phyloP scores from a whole-genome alignment of 2,797 vertebrate genomes.

The Coccyzus lansbergi region DNA sequence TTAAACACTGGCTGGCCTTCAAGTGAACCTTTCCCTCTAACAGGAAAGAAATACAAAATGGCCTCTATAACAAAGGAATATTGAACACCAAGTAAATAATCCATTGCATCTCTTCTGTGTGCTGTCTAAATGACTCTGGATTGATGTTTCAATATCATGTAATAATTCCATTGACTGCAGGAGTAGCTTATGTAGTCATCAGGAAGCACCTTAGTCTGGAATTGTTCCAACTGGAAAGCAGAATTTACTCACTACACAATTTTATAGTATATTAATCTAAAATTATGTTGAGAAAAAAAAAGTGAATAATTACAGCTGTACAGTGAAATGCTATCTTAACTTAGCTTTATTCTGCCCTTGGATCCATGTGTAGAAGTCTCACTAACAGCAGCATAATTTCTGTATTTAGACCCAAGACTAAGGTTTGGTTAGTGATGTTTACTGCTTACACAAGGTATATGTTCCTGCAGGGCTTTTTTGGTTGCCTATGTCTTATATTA shows the following conservation, averaged over 20 bases:
- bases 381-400: background rate
- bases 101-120: background rate
- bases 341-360: background rate
- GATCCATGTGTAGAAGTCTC: background rate
- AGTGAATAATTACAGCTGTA: background rate
- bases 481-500: background rate
- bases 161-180: background rate
- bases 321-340: background rate
- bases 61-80: background rate
- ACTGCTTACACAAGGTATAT: background rate
- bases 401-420: background rate
- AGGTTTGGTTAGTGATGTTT: background rate
- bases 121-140: background rate
- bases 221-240: background rate
- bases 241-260: background rate
- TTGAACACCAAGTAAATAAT: background rate
- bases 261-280: background rate
- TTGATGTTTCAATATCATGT: background rate
- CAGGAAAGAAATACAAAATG: background rate
- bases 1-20: background rate
- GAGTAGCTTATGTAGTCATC: background rate
- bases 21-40: background rate
- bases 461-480: background rate
- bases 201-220: background rate
- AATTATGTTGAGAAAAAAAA: background rate